Evolutionary conservation across 2,797 vertebrate species (phyloP), one percentile per base, ranked within the genome.

Genomic region (Onychomys torridus): DNA sequence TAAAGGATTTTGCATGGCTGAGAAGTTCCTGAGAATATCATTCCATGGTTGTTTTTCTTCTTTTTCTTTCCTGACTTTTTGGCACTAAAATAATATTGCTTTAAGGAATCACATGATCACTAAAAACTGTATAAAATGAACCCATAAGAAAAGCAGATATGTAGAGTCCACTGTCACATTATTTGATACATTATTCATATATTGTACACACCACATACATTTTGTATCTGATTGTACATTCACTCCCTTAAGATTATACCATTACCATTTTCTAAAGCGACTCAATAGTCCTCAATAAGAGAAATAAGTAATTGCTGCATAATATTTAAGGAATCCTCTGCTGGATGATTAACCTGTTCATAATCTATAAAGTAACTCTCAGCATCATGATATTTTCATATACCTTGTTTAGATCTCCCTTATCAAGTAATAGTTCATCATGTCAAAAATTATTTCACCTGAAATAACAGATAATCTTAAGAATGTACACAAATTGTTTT

Each of bases 41-140:
- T 11, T 84, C 32, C 9, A 32, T 67, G 76, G 34, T 65, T 89
- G 90, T 75, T 27, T 85, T 57, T 67, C 67, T 55, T 69, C 9
- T 75, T 73, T 59, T 86, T 25, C 17, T 79, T 46, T 67, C 25
- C 57, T 73, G 10, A 84, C 6, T 2, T 77, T 86, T 87, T 89
- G 81, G 2, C 29, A n/a, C 57, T 81, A 85, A 96, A 79, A 93
- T 81, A 97, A 82, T 29, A 40, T 11, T 71, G 57, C 7, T 43
- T 63, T 89, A 82, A 94, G 79, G 27, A 86, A 84, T n/a, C 49
- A 71, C 52, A 46, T 52, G 21, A 7, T 63, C 86, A 87, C 10
- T 91, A 46, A 93, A 92, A 86, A 84, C 75, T 89, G 17, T 94
- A 27, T 37, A 91, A 91, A 91, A 79, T 37, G 76, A 43, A 90